Conservation (phyloP, 2,113 vertebrate genomes). For the Lanius ludovicianus region DNA sequence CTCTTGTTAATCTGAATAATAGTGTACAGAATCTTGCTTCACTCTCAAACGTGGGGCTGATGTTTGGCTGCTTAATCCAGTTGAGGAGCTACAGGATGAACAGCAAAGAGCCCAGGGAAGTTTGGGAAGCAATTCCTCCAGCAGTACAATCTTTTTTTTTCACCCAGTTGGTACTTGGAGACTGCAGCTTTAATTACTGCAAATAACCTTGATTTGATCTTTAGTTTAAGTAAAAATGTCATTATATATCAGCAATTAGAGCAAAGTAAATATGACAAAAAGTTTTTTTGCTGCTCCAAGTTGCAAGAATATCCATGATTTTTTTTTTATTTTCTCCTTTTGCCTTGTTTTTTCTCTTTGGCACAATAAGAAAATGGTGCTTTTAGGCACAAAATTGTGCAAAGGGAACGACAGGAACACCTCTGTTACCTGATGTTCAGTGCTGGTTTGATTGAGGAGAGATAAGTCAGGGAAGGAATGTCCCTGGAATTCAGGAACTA, state of each 20-base stretch:
- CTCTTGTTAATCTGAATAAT: not conserved
- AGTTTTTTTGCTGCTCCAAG: not conserved
- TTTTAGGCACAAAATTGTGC: not conserved
- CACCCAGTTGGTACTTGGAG: fast-evolving
- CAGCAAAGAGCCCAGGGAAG: not conserved
- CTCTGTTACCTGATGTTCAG: not conserved
- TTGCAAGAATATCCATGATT: not conserved
- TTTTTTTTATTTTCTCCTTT: not conserved
- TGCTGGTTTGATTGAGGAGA: not conserved
- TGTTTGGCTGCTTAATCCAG: not conserved
- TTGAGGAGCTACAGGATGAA: not conserved
- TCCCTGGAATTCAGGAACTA: not conserved
- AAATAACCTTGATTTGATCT: not conserved
- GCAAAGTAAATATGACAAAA: not conserved
- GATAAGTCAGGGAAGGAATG: not conserved
- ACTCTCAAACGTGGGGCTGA: not conserved
- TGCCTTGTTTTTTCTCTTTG: not conserved
- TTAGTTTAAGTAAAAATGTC: not conserved
- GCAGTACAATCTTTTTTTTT: not conserved
- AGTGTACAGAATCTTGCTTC: not conserved
- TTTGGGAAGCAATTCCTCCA: not conserved
- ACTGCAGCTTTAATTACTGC: not conserved
- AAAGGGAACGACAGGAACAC: fast-evolving
- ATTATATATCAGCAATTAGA: not conserved
- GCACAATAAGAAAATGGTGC: not conserved